These are phyloP conservation scores for Akabosia matsudoensis DNA, from an alignment of 1,140 invertebrate species.

Conservation along the genomic window DNA sequence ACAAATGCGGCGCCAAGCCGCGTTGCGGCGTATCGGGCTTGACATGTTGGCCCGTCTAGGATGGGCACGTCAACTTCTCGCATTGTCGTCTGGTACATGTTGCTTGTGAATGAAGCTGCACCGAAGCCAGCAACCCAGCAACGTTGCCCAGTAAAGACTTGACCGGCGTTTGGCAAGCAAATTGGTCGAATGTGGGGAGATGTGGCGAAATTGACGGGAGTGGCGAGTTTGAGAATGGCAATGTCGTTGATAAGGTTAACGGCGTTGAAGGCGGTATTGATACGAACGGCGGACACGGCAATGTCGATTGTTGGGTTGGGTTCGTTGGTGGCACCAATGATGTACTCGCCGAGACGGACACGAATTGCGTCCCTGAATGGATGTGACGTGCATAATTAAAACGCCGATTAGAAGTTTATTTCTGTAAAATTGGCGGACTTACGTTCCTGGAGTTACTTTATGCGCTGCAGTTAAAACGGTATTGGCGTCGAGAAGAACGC, in stretches of 20 bases:
- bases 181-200: conserved; percentile 65
- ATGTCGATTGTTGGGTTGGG: conserved; percentile 61
- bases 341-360: conserved; percentile 66
- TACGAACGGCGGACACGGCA: conserved; percentile 55
- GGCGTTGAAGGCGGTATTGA: conserved; percentile 63
- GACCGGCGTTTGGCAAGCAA: conserved; percentile 60
- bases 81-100: conserved; percentile 63
- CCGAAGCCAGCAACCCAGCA: conserved; percentile 77
- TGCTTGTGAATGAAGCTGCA: conserved; percentile 64
- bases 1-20: conserved; percentile 62
- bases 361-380: conserved; percentile 54
- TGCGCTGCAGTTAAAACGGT: conserved; percentile 67
- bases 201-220: conserved; percentile 58
- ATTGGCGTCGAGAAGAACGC: conserved; percentile 60
- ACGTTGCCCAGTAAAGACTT: conserved; percentile 59
- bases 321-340: conserved; percentile 58
- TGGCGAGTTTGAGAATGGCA: conserved; percentile 61
- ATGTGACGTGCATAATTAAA: background rate
- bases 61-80: conserved; percentile 69
- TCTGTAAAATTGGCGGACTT: conserved; percentile 50
- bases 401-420: background rate
- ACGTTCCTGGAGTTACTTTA: conserved; percentile 59
- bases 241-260: conserved; percentile 66
- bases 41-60: conserved; percentile 59
- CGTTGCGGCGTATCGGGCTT: conserved; percentile 60